Evolutionary conservation across 2,888 invertebrate genomes (phyloP).

Genomic region (Liopterus haemorrhoidalis): DNA sequence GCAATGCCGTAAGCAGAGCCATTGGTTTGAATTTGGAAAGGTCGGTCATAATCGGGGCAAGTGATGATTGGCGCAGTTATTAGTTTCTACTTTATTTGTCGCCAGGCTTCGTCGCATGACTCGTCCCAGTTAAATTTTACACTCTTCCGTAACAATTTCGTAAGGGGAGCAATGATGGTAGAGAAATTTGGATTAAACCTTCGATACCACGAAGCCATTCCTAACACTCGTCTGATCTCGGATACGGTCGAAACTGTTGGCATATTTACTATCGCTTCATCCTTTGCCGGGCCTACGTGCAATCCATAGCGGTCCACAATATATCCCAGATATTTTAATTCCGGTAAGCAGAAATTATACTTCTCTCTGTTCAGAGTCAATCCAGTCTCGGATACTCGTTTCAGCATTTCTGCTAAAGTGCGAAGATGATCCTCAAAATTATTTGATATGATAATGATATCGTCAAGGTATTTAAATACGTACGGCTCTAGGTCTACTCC

Average conservation of each 20-base stretch:
- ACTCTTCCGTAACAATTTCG: too few species aligned
- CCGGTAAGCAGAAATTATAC: background rate
- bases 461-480: too few species aligned
- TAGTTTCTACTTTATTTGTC: too few species aligned
- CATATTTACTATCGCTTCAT: slow-evolving; percentile 2
- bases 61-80: too few species aligned
- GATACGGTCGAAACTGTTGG: background rate
- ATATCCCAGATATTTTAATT: background rate
- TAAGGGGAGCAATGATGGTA: too few species aligned
- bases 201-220: too few species aligned
- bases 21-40: too few species aligned
- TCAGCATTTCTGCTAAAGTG: background rate
- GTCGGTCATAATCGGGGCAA: too few species aligned
- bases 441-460: background rate
- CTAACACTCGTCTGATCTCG: too few species aligned
- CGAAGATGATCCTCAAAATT: background rate
- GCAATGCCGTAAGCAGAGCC: too few species aligned
- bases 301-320: background rate
- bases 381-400: background rate
- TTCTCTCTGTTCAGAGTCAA: slow-evolving; percentile 1
- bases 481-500: background rate
- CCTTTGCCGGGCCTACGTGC: background rate
- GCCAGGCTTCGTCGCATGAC: slow-evolving; percentile 1
- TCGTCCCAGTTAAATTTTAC: too few species aligned
- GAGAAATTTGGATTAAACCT: too few species aligned